These are phyloP conservation scores for Plutomurus gul DNA, from an alignment of 1,140 invertebrate species.

Conservation along the genomic window DNA sequence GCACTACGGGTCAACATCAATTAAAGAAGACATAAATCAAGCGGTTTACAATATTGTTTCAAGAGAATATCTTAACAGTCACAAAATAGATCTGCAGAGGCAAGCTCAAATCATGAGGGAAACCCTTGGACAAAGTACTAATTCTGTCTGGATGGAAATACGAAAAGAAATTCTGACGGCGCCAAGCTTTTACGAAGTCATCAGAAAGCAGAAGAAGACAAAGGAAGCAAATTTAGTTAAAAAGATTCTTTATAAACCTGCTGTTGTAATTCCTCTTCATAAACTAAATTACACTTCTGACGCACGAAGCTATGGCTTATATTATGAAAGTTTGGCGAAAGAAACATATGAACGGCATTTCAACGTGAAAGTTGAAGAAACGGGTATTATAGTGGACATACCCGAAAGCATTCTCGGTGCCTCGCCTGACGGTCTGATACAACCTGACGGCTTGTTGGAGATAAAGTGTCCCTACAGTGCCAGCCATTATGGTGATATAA, in stretches of 20 bases:
- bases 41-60: not conserved
- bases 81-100: no score
- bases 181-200: not conserved
- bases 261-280: not conserved
- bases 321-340: not conserved
- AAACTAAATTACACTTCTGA: not conserved
- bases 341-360: not conserved
- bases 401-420: not conserved
- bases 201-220: not conserved
- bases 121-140: not conserved
- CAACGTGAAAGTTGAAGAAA: not conserved
- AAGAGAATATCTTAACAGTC: not conserved
- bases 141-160: not conserved
- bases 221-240: not conserved
- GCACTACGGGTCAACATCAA: not conserved
- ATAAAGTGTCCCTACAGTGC: not conserved
- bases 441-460: not conserved
- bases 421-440: not conserved
- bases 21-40: not conserved
- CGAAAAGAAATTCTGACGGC: not conserved
- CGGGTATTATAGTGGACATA: not conserved
- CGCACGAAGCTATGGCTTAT: not conserved
- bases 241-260: not conserved
- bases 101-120: not conserved
- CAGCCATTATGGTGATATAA: not conserved